Base-by-base conservation (phyloP, 2,113 vertebrate species). In the Pteropus alecto region DNA sequence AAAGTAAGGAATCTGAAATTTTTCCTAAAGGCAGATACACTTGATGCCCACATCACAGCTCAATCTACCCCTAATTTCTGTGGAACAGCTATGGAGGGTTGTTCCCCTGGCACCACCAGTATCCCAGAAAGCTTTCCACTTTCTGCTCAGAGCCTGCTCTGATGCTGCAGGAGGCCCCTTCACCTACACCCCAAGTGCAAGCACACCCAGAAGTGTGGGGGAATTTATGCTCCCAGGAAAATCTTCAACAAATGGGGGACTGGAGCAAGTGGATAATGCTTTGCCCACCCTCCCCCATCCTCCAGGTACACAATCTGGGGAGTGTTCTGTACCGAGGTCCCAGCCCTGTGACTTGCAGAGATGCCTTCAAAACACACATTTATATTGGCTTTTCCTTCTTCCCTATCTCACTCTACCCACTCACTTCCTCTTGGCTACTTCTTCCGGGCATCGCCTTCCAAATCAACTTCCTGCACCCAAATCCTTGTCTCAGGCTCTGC, bases 401-500 rank as follows among this genome's bases (percentile, higher is more conserved):
- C 61, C 54, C 43, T 26, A 4, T 28, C 48, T 74, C 28, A 0
- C 13, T 38, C 16, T 7, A 13, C 41, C 54, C 9, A 2, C 54
- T 21, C 38, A 11, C 46, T 5, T 28, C 38, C 51, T 65, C 76
- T 46, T 74, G 46, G 24, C 83, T 35, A 61, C 70, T 87, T 82
- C 46, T 86, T 93, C 56, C 65, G 46, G 22, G 65, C 13, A 28
- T 93, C 82, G 35, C 67, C 74, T 97, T 68, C 76, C 35, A 78
- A 14, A n/a, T 76, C 70, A 63, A 70, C 14, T 18, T 21, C 63
- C 51, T 35, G 46, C 38, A 87, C 13, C 56, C 35, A 24, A 71
- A 76, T 51, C 83, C 68, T 61, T 33, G 5, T 33, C 68, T 92
- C 43, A 21, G 54, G 77, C 90, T 92, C 87, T 60, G 63, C 21